Evolutionary conservation across 2,888 invertebrate species (phyloP).

Genomic region (Apoda limacodes): DNA sequence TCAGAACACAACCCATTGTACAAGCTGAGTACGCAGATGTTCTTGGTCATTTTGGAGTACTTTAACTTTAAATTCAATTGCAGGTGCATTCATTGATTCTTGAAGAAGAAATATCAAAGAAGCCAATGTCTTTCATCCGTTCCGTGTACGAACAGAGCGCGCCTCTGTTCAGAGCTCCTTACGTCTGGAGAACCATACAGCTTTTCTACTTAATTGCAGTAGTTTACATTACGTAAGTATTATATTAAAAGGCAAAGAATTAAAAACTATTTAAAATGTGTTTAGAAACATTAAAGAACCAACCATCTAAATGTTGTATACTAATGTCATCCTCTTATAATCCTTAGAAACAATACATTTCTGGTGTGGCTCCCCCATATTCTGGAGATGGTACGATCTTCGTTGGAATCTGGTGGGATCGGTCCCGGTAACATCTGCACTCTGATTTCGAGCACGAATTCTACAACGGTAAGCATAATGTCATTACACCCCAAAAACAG

Average conservation of each 20-base stretch:
- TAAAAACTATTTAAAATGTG: too few species aligned
- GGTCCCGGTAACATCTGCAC: slow-evolving; percentile 40
- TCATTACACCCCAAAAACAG: too few species aligned
- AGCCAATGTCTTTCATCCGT: slow-evolving; percentile 32
- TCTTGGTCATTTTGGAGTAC: too few species aligned
- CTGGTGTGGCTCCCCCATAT: slow-evolving; percentile 71
- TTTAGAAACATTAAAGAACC: too few species aligned
- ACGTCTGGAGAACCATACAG: slow-evolving; percentile 42
- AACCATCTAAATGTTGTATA: too few species aligned
- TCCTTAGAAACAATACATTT: slow-evolving; percentile 63
- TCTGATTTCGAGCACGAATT: slow-evolving; percentile 35
- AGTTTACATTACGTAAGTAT: slow-evolving; percentile 57
- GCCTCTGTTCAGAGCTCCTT: slow-evolving; percentile 45
- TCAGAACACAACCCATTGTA: too few species aligned
- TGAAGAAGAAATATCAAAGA: slow-evolving; percentile 29
- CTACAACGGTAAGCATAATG: too few species aligned
- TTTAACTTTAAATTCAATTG: slow-evolving; percentile 15
- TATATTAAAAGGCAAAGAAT: too few species aligned
- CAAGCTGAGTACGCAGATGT: too few species aligned
- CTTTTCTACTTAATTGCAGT: slow-evolving; percentile 52
- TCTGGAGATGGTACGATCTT: slow-evolving; percentile 51
- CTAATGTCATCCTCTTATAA: too few species aligned
- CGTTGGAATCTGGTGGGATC: slow-evolving; percentile 26
- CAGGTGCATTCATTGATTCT: slow-evolving; percentile 38
- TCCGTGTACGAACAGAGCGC: slow-evolving; percentile 50